Evolutionary conservation across 1,140 invertebrate genomes (phyloP).

Genomic region (Cotesia typhae): DNA sequence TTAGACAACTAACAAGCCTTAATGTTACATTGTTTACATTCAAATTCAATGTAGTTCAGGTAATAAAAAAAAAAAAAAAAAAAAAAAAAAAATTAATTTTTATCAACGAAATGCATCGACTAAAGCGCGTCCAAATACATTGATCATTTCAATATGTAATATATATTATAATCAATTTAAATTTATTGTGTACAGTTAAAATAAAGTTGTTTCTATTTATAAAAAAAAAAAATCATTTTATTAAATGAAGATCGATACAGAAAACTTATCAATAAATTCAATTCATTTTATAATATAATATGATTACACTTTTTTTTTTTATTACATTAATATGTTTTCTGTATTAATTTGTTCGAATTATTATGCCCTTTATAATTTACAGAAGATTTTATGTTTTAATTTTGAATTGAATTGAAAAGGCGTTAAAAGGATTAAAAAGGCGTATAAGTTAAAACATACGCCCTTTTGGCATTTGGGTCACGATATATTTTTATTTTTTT

Average conservation of each 20-base stretch:
- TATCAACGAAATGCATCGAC: conserved; percentile 21
- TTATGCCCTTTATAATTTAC: too few relatives aligned
- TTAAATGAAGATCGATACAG: background rate
- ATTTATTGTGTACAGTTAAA: conserved; percentile 38
- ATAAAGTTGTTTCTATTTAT: conserved; percentile 43
- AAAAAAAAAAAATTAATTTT: conserved; percentile 14
- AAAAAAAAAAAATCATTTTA: background rate
- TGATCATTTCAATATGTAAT: conserved; percentile 28
- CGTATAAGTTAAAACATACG: too few relatives aligned
- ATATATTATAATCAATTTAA: conserved; percentile 23
- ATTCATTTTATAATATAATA: too few relatives aligned
- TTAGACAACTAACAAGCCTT: background rate
- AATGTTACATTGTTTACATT: background rate
- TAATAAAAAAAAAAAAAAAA: background rate
- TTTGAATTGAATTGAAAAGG: too few relatives aligned
- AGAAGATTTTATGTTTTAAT: too few relatives aligned
- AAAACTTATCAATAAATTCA: too few relatives aligned
- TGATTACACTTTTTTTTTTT: too few relatives aligned
- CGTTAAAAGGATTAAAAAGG: too few relatives aligned
- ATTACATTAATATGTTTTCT: too few relatives aligned
- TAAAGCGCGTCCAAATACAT: conserved; percentile 6
- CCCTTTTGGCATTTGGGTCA: too few relatives aligned
- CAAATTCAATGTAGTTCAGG: background rate
- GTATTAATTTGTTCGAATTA: too few relatives aligned
- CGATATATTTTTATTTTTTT: too few relatives aligned